Base-by-base conservation (phyloP, 2,888 invertebrate genomes). In the Anodontia alba region DNA sequence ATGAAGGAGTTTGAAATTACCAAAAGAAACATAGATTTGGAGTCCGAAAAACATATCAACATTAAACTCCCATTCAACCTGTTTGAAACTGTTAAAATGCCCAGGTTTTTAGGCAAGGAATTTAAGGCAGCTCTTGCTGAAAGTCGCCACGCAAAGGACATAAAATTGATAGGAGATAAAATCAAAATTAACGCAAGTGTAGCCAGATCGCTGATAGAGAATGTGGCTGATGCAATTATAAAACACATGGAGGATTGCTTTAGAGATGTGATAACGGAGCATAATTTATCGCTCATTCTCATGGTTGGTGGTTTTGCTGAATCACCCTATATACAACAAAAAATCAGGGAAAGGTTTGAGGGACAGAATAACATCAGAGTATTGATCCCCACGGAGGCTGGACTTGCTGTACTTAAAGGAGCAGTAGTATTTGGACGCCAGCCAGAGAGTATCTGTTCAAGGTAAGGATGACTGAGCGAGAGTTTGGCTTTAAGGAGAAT, bases 341-440 rank as follows among this genome's bases (percentile, higher is more conserved):
- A 36, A 0, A 33, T 73, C 1, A 62, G 26, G 15, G 54, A 49
- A 17, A 80, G 76, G 38, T 80, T 73, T 80, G 76, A 76, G 26
- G 62, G 69, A 23, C 46, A 49, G 36, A 54, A 49, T 12, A 51
- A 43, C 33, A 29, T 76, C 2, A 72, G 36, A 7, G 73, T 80
- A 0, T 29, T 83, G 31, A 72, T 83, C 17, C 83, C 83, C 20
- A 72, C 68, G 36, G 83, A 83, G 23, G 76, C 83, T 17, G 83
- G 83, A 8, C 68, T 80, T 20, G 73, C 80, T 29, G 83, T 83
- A 31, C 66, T 80, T 10, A 76, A 76, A 33, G 80, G 80, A 8
- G 80, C 80, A 17, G 76, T 80, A 7, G 49, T 83, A 69, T 83
- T 83, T 67, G 83, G 80, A 8, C 67, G 80, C n/a, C 80, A 83